Conservation (phyloP, 2,113 vertebrate genomes). For the Montifringilla adamsi region DNA sequence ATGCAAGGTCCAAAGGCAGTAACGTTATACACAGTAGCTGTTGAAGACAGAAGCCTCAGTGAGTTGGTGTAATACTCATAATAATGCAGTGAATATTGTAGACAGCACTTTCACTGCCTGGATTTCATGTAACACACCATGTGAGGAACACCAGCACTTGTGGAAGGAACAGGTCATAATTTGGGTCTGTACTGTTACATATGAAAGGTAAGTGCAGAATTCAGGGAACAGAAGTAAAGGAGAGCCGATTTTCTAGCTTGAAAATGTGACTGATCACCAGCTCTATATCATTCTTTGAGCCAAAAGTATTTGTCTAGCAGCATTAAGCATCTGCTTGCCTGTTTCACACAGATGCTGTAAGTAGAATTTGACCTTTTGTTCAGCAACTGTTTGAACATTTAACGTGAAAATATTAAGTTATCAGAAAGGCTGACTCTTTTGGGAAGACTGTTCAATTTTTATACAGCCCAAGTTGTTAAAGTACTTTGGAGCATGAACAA, state of each 20-base stretch:
- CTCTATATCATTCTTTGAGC: slow-evolving; percentile 31
- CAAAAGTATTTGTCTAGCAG: slow-evolving; percentile 50
- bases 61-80: neutral
- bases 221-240: neutral
- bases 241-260: slow-evolving; percentile 27
- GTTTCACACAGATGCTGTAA: slow-evolving; percentile 59
- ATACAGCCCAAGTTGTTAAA: slow-evolving; percentile 42
- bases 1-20: neutral
- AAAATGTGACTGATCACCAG: slow-evolving; percentile 27
- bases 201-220: neutral
- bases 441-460: slow-evolving; percentile 54
- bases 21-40: neutral
- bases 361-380: slow-evolving; percentile 68
- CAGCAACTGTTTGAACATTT: slow-evolving; percentile 60
- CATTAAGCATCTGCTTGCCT: slow-evolving; percentile 65
- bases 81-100: neutral
- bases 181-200: neutral
- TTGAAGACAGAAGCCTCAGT: neutral
- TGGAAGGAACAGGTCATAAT: neutral
- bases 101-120: neutral
- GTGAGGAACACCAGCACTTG: neutral
- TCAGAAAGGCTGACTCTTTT: slow-evolving; percentile 60
- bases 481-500: slow-evolving; percentile 49
- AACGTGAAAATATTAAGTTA: slow-evolving; percentile 69
- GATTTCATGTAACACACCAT: neutral